These are phyloP conservation scores for Picus viridis DNA, from an alignment of 2,797 vertebrate genomes.

Conservation along the genomic window DNA sequence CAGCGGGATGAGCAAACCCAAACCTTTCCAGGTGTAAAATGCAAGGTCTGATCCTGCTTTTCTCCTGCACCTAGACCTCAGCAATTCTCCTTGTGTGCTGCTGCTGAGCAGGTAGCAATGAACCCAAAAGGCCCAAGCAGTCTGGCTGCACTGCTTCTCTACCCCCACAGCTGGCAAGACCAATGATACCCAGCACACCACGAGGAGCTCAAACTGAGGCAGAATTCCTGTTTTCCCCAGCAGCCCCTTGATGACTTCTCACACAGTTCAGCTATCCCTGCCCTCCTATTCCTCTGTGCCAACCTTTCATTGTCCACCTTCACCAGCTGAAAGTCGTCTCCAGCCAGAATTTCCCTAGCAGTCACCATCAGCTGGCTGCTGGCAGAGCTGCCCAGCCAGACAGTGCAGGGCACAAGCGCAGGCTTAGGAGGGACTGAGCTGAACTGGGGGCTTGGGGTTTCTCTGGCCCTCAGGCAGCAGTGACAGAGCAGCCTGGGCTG, in stretches of 20 bases:
- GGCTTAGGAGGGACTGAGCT: neutral
- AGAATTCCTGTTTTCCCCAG: neutral
- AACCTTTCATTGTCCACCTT: neutral
- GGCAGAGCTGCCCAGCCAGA: neutral
- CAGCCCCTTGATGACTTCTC: neutral
- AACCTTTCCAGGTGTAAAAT: neutral
- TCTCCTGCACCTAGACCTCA: neutral
- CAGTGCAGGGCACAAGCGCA: too few species aligned
- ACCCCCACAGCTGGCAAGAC: neutral
- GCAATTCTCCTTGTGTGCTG: neutral
- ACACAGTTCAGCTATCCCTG: neutral
- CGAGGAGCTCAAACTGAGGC: neutral
- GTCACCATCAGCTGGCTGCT: neutral
- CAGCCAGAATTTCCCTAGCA: neutral
- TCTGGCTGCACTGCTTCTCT: neutral
- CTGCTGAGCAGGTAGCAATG: neutral
- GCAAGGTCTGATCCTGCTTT: neutral
- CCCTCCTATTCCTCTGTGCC: neutral
- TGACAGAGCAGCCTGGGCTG: neutral
- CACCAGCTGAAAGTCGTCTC: neutral
- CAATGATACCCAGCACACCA: rapidly evolving
- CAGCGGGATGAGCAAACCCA: rapidly evolving
- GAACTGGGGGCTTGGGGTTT: neutral
- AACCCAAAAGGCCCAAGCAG: neutral
- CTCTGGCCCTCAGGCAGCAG: neutral